Base-by-base conservation (phyloP, 2,797 vertebrate species). In the Scyliorhinus canicula region DNA sequence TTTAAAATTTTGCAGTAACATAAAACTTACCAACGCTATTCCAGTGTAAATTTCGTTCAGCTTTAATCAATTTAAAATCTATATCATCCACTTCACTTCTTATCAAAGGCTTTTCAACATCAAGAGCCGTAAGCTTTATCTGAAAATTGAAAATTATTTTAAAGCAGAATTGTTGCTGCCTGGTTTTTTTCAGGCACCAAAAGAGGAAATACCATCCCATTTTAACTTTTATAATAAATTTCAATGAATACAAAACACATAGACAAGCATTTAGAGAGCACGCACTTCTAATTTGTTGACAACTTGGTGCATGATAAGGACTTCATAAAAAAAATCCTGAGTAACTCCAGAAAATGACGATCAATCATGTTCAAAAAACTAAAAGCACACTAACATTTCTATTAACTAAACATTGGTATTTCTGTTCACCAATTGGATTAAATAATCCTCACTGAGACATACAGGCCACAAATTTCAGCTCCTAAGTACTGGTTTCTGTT, bases 41-140 rank as follows among this genome's bases (percentile, higher is more conserved):
- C 98, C 98, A 98, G 84, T 96, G 97, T 7, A 98, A 60, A 0
- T 96, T 95, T 0, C 77, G 94, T 95, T 98, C 97, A 0, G 97
- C 96, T 0, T 95, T 91, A 63, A 95, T 0, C 57, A 98, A 88
- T 1, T n/a, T 96, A 44, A 50, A 0, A 0, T 98, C 97, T 0
- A 98, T 96, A 0, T 95, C 95, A 91, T 96, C 95, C 95, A 98
- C 95, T 93, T 98, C 97, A 2, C 11, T 93, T 0, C 95, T 69
- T 90, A 98, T 95, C 67, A 98, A 97, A 0, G 97, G 97, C n/a
- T 95, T 95, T 90, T 98, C 98, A 91, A 97, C 97, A 0, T 96
- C 95, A 95, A 97, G 96, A 93, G 97, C 93, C 0, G 9, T 96
- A 26, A 11, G 95, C 95, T 96, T 97, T 95, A 98, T 96, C 97